Evolutionary conservation across 2,797 vertebrate species (phyloP).

Genomic region (Eupleurogrammus muticus): DNA sequence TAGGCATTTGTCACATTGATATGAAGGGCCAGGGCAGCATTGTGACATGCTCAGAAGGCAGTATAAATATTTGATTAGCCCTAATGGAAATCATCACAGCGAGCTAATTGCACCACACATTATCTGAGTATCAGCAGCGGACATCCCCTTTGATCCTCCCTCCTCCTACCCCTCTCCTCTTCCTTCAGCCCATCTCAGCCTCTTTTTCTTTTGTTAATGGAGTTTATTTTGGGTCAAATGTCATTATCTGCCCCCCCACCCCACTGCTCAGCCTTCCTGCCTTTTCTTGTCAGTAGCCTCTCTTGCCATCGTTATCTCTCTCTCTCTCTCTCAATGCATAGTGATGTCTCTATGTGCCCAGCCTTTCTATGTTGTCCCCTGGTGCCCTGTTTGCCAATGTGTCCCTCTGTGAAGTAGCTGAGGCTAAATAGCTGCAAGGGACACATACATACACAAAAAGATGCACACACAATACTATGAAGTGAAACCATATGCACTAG

Average conservation of each 20-base stretch:
- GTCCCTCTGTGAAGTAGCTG: constrained; percentile 45
- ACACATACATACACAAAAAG: constrained; percentile 8
- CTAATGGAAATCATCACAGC: constrained; percentile 99
- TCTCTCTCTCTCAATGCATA: constrained; percentile 15
- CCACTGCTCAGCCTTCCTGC: constrained; percentile 55
- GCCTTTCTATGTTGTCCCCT: constrained; percentile 20
- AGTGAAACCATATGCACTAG: constrained; percentile 23
- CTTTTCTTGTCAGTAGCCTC: constrained; percentile 48
- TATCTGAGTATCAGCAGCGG: constrained; percentile 91
- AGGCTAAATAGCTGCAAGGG: constrained; percentile 31
- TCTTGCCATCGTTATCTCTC: constrained; percentile 62
- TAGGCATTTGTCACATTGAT: constrained; percentile 96
- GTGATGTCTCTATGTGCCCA: constrained; percentile 35
- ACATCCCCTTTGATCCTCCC: constrained; percentile 86
- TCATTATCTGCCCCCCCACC: constrained; percentile 48
- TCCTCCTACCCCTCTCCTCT: constrained; percentile 39
- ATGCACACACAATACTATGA: constrained; percentile 28
- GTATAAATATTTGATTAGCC: constrained; percentile 99
- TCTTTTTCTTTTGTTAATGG: constrained; percentile 57
- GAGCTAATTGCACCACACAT: constrained; percentile 97
- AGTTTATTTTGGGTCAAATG: constrained; percentile 67
- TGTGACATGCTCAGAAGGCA: constrained; percentile 94
- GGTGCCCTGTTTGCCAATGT: constrained; percentile 20
- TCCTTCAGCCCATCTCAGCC: constrained; percentile 48
- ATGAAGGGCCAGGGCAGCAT: constrained; percentile 80